Evolutionary conservation across 2,113 vertebrate species (phyloP).

Genomic region (Mustela lutreola): DNA sequence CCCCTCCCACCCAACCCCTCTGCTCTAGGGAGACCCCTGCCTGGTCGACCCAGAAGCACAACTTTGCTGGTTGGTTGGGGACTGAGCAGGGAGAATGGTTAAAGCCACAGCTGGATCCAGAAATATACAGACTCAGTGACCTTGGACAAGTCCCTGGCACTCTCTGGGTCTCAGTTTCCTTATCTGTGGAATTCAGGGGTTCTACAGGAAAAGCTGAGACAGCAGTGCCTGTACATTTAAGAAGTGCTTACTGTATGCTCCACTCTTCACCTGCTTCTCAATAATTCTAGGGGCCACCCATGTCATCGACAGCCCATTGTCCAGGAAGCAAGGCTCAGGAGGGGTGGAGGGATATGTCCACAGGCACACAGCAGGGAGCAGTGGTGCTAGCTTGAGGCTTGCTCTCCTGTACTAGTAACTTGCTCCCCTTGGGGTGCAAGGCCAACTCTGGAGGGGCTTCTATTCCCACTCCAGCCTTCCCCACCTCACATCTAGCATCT

Average conservation of each 20-base stretch:
- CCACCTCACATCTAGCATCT: not conserved
- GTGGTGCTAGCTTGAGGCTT: accelerated
- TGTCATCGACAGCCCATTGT: accelerated
- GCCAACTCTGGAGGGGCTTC: not conserved
- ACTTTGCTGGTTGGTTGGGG: not conserved
- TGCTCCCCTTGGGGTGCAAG: not conserved
- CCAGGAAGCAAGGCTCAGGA: not conserved
- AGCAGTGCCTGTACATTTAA: not conserved
- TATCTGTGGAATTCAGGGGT: not conserved
- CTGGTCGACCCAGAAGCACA: not conserved
- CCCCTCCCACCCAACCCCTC: too few species aligned
- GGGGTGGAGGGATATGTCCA: not conserved
- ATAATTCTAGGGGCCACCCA: too few species aligned
- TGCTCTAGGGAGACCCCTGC: too few species aligned
- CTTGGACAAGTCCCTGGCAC: not conserved
- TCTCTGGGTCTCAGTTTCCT: not conserved
- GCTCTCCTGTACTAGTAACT: not conserved
- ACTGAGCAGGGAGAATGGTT: not conserved
- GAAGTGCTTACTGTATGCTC: not conserved
- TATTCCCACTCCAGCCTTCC: too few species aligned
- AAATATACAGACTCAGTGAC: not conserved
- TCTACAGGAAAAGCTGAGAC: not conserved
- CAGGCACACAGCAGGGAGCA: not conserved
- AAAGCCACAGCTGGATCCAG: not conserved
- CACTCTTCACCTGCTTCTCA: not conserved